Evolutionary conservation across 1,140 invertebrate species (phyloP).

Genomic region (Rhopalosiphum maidis): DNA sequence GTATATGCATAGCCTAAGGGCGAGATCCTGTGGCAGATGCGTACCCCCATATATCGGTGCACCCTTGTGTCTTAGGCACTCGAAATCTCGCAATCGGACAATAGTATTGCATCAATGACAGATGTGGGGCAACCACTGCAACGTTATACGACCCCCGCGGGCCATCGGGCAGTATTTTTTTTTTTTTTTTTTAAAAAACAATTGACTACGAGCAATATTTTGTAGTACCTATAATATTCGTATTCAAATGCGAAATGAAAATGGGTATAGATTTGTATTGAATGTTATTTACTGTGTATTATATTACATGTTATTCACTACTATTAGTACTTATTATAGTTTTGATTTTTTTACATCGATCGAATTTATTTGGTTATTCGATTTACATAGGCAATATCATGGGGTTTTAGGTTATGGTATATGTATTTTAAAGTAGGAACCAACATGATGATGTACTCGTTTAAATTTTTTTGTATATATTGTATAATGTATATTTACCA

Average conservation of each 20-base stretch:
- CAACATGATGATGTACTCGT: neutral
- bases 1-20: neutral
- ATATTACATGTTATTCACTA: neutral
- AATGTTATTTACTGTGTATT: neutral
- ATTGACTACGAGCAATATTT: neutral
- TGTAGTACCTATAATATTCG: neutral
- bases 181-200: neutral
- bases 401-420: too few species aligned
- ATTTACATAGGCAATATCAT: neutral
- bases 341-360: neutral
- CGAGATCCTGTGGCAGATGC: slow-evolving; percentile 41
- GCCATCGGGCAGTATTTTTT: neutral
- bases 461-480: neutral
- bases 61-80: slow-evolving; percentile 46
- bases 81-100: neutral
- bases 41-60: slow-evolving; percentile 24
- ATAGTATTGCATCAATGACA: slow-evolving; percentile 40
- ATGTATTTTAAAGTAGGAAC: neutral
- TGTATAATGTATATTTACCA: neutral
- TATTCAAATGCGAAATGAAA: neutral
- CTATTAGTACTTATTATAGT: neutral
- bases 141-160: neutral
- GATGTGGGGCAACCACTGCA: slow-evolving; percentile 35
- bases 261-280: neutral
- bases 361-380: neutral